These are phyloP conservation scores for Manacus vitellinus DNA, from an alignment of 2,113 vertebrate genomes.

Conservation along the genomic window DNA sequence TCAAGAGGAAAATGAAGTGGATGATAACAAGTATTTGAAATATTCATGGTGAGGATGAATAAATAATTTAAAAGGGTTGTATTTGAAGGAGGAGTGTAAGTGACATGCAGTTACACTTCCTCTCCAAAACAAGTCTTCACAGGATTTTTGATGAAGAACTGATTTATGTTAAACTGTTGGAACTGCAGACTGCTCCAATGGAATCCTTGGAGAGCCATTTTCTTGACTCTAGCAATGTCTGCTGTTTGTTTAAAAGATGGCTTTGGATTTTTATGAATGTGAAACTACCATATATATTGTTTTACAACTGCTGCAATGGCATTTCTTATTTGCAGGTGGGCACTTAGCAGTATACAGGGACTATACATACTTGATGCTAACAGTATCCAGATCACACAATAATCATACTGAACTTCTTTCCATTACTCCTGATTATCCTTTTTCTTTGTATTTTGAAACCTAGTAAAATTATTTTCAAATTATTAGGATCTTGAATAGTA, in stretches of 20 bases:
- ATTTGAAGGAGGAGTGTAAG: neutral
- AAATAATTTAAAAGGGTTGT: neutral
- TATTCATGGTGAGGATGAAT: neutral
- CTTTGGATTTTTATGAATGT: slow-evolving; percentile 22
- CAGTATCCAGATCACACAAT: neutral
- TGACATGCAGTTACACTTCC: neutral
- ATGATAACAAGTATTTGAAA: neutral
- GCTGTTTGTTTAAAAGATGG: slow-evolving; percentile 40
- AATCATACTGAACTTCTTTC: neutral
- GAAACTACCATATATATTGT: neutral
- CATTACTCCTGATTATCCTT: neutral
- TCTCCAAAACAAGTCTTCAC: slow-evolving; percentile 14
- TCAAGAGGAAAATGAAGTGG: neutral
- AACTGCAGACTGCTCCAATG: neutral
- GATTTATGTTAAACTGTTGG: slow-evolving; percentile 20
- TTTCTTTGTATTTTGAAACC: neutral
- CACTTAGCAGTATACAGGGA: neutral
- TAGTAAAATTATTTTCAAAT: neutral
- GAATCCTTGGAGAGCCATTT: slow-evolving; percentile 42
- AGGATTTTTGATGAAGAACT: slow-evolving; percentile 23
- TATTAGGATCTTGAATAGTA: neutral
- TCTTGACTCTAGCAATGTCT: slow-evolving; percentile 15
- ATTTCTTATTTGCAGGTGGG: slow-evolving; percentile 31
- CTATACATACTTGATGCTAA: neutral
- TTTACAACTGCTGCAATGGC: neutral